Evolutionary conservation across 2,113 vertebrate genomes (phyloP).

Genomic region (Hydrochoerus hydrochaeris): DNA sequence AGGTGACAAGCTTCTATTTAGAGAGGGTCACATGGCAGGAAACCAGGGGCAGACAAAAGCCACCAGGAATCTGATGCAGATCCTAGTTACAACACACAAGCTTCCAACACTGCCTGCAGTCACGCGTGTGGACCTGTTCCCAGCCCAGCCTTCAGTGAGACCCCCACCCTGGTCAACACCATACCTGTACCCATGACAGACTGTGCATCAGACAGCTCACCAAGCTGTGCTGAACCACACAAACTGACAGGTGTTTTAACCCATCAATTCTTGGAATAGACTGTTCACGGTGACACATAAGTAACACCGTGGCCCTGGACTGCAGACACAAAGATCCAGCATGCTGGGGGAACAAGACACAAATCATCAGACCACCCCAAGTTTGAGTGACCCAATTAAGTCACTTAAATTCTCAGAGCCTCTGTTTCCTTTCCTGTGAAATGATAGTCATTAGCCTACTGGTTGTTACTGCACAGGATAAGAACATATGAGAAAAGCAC

Average conservation of each 20-base stretch:
- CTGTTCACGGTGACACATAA: background rate
- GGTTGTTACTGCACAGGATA: background rate
- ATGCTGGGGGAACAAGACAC: background rate
- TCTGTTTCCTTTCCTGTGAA: constrained; percentile 17
- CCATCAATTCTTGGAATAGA: background rate
- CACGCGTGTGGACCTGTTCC: background rate
- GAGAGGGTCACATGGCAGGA: background rate
- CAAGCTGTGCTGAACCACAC: too few species aligned
- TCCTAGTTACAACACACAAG: background rate
- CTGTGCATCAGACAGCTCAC: background rate
- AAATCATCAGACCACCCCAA: background rate
- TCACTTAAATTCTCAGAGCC: background rate
- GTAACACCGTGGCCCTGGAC: background rate
- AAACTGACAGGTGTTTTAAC: background rate
- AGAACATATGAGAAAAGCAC: background rate
- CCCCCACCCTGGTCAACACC: background rate
- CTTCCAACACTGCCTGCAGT: background rate
- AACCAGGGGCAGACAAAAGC: background rate
- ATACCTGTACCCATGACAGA: background rate
- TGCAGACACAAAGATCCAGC: background rate
- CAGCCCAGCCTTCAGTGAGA: background rate
- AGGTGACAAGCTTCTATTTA: background rate
- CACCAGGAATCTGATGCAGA: background rate
- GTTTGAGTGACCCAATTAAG: background rate
- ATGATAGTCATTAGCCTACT: background rate